A percentile compares a stretch with the other conserved stretches of the same genome.
These are phyloP conservation scores for Prostheceraeus crozeri DNA, from an alignment of 2,888 invertebrate species.

Conservation along the genomic window DNA sequence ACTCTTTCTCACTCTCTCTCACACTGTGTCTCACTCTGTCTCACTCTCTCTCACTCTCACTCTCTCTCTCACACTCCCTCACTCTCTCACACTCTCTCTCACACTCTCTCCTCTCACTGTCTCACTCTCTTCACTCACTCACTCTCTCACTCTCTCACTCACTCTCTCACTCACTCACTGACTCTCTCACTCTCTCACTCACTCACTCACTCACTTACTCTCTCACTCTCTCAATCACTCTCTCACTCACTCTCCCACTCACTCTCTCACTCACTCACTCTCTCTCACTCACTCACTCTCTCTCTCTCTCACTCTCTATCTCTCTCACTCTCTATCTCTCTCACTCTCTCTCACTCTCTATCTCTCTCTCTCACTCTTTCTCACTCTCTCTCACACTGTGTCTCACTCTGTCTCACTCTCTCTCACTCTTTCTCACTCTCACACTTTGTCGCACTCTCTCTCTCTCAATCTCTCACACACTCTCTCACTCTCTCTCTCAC, in stretches of 20 bases:
- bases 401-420: neutral
- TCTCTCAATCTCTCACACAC: neutral
- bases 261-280: conserved; percentile 3
- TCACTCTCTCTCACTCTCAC: conserved; percentile 1
- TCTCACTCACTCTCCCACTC: neutral
- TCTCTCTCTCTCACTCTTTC: neutral
- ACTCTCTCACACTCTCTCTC: conserved; percentile 11
- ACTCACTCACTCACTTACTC: neutral
- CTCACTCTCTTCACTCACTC: conserved; percentile 6
- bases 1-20: conserved; percentile 1
- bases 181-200: conserved; percentile 7
- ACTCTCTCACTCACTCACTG: neutral
- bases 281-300: conserved; percentile 1
- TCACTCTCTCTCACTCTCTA: neutral
- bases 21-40: neutral
- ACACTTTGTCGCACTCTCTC: neutral
- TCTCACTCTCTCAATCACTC: neutral
- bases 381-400: neutral
- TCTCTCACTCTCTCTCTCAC: too few relatives aligned
- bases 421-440: neutral
- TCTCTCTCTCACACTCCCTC: conserved; percentile 15
- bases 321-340: conserved; percentile 2
- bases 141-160: neutral
- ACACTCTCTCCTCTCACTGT: neutral
- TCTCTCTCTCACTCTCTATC: neutral